Base-by-base conservation (phyloP, 2,888 invertebrate species). In the Melieria crassipennis region DNA sequence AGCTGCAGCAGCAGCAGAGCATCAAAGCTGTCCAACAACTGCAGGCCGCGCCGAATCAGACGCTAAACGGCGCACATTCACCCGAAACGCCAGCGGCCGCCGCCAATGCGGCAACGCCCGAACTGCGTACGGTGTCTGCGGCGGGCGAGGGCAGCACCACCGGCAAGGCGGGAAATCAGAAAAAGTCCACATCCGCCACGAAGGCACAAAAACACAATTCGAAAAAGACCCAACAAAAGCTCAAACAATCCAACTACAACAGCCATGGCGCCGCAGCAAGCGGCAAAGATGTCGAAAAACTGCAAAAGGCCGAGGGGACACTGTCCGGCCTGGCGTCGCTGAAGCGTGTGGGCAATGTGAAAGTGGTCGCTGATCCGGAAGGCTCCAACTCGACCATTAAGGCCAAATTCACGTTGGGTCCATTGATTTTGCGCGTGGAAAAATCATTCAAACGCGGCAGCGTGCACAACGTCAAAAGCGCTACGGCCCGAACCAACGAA, bases 401-500 rank as follows among this genome's bases (percentile, higher is more conserved):
- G 82, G 93, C 93, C 69, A 93, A 92, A 85, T 95, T 95, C 83
- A 90, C 92, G 42, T 87, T 95, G 71, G 95, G 95, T 65, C 95
- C 95, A 0, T 86, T 95, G 60, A 91, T 92, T 43, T 87, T 95
- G 74, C 91, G 93, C 86, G 95, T 88, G 16, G 86, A 87, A 73
- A 87, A 87, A 80, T 84, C 85, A 76, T 92, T 94, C 79, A 93
- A 93, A 58, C 90, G 92, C 74, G 93, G 93, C 56, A 92, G 91
- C 52, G 93, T 94, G 80, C 91, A 94, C 79, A 94, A 94, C 86
- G 87, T 95, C 73, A 92, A 94, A 84, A 94, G 94, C 78, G 95
- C 95, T 2, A 95, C 94, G 0, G 95, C 95, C 0, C 94, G 94
- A 4, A 95, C 95, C 1, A 94, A 93, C 2, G 94, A 95, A 87